Evolutionary conservation across 1,140 invertebrate species (phyloP).

Genomic region (Phthorimaea operculella): DNA sequence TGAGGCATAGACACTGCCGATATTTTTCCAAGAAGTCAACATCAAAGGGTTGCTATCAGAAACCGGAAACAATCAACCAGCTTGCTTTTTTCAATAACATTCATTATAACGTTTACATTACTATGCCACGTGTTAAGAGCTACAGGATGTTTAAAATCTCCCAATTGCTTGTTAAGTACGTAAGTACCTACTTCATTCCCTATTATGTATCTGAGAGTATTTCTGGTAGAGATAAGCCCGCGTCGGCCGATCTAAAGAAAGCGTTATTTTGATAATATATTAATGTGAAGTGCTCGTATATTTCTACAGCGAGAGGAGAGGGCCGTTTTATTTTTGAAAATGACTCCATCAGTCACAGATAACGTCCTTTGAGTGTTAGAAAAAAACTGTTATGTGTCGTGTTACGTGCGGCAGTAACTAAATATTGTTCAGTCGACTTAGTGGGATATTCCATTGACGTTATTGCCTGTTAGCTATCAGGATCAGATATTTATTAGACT

Average conservation of each 20-base stretch:
- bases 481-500: constrained; percentile 16
- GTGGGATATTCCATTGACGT: constrained; percentile 40
- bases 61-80: constrained; percentile 42
- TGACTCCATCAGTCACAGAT: constrained; percentile 63
- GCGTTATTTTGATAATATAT: constrained; percentile 63
- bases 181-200: constrained; percentile 56
- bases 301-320: constrained; percentile 43
- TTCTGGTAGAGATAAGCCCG: constrained; percentile 42
- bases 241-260: constrained; percentile 26
- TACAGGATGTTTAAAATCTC: constrained; percentile 57
- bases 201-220: constrained; percentile 46
- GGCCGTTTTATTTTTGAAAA: constrained; percentile 65
- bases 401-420: constrained; percentile 49
- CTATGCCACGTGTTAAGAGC: constrained; percentile 48
- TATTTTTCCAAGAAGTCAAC: constrained; percentile 8
- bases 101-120: constrained; percentile 38
- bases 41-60: constrained; percentile 11
- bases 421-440: constrained; percentile 45
- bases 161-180: constrained; percentile 48
- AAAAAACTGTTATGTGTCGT: constrained; percentile 55
- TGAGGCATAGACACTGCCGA: background rate
- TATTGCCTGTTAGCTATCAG: constrained; percentile 32
- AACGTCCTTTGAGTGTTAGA: constrained; percentile 46
- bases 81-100: constrained; percentile 33
- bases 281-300: constrained; percentile 54